Base-by-base conservation (phyloP, 1,140 invertebrate genomes). In the Berghia stephanieae region DNA sequence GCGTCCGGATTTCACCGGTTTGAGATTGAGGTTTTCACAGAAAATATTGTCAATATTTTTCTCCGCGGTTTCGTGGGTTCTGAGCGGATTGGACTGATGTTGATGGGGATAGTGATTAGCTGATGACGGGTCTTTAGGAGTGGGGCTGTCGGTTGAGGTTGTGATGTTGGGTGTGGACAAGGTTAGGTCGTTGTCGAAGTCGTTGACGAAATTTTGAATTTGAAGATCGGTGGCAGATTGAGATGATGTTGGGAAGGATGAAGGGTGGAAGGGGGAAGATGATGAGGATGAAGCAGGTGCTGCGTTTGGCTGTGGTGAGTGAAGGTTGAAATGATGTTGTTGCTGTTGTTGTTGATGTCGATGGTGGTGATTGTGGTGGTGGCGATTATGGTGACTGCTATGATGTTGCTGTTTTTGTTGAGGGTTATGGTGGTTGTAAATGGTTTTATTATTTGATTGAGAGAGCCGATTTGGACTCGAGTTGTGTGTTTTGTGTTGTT, bases 301-400 rank as follows among this genome's bases (percentile, higher is more conserved):
- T 78, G 60, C 49, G 67, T n/a, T n/a, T n/a, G n/a, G 67, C 70
- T 77, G 73, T 66, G 21, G 67, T 63, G 46, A 21, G 67, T 40
- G 66, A 52, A n/a, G 77, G 68, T 43, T 75, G 73, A 38, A 60
- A 67, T 34, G 71, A 76, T 60, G 77, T 67, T 60, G 77, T 67
- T 78, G 71, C 46, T 66, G 82, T 68, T 74, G 81, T 76, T 49
- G 78, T 57, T 71, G 77, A 66, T 21, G 79, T 70, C 55, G 75
- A 8, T 31, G 57, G 27, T 63, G 57, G 10, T 63, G 27, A 49
- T n/a, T 49, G 46, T 13, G 46, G 46, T 49, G 10, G n/a, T n/a
- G n/a, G 46, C 46, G n/a, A n/a, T n/a, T 13, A n/a, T n/a, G n/a
- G n/a, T n/a, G n/a, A 4, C 40, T 66, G 34, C 34, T 36, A 66